Evolutionary conservation across 2,888 invertebrate species (phyloP), one percentile per base, ranked within the genome.

Genomic region (Gandaritis pyraliata): DNA sequence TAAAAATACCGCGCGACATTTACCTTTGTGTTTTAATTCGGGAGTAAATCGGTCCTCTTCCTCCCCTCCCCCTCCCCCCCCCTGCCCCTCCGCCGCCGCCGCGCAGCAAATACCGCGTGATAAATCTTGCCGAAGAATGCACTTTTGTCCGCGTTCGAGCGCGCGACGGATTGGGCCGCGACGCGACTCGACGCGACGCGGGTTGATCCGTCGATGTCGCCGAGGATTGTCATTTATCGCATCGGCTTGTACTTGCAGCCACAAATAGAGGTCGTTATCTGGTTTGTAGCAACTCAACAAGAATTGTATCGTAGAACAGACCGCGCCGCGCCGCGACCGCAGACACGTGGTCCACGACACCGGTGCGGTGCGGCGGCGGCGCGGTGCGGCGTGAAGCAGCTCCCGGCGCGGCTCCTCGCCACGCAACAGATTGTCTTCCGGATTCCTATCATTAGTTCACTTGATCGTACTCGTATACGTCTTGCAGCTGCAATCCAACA

Each of bases 11-110:
- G 68, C 65, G 73, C 81, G 83, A 83, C 85, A 85, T 84, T 85
- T 85, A 85, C 83, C 85, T 85, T 86, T 85, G 86, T 85, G 72
- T 76, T 78, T 76, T 72, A 77, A 77, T 75, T 74, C 71, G 75
- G 74, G 72, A 73, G 72, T 82, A 78, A 76, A 80, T 77, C 77
- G 75, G 73, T 77, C 74, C 74, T 74, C 64, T 64, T 33, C 65
- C 65, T 38, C 52, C 59, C 53, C 46, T 60, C 43, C 43, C 43
- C 2, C 46, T 51, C 49, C 50, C 56, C 55, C 33, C 54, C 60
- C 53, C 61, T 18, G 29, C 58, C 66, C 73, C 58, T 66, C 73
- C 43, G 47, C 64, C 30, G 47, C 60, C 75, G 68, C 58, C 68
- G 69, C 70, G 69, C 74, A 76, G 75, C 78, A 77, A 78, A 78